phyloP scores from a whole-genome alignment of 2,797 vertebrate genomes.

The Onychomys leucogaster region DNA sequence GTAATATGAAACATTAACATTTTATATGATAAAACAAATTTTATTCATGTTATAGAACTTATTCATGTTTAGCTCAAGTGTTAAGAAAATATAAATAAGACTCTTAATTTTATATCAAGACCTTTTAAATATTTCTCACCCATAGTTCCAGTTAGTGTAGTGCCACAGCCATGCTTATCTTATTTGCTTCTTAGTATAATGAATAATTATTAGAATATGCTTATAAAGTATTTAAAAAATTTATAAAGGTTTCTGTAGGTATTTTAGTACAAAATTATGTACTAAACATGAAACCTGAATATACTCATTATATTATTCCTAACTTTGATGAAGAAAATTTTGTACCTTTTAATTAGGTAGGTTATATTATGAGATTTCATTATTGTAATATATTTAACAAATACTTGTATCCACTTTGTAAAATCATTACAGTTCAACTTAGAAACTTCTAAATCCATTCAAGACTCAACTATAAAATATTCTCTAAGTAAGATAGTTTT shows the following conservation, averaged over 20 bases:
- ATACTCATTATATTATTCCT: constrained; percentile 46
- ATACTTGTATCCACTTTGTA: constrained; percentile 38
- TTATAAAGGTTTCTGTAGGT: constrained; percentile 42
- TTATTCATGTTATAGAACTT: background rate
- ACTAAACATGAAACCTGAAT: constrained; percentile 32
- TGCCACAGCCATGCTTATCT: constrained; percentile 31
- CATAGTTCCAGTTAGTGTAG: constrained; percentile 21
- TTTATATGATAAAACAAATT: constrained; percentile 57
- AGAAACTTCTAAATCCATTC: constrained; percentile 31
- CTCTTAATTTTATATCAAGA: constrained; percentile 47
- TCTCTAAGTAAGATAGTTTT: constrained; percentile 51
- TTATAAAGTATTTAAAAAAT: constrained; percentile 47
- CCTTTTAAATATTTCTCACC: constrained; percentile 44
- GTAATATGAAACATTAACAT: constrained; percentile 55
- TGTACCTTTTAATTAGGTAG: constrained; percentile 22
- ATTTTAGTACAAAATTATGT: constrained; percentile 41
- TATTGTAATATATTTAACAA: constrained; percentile 55
- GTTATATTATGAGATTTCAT: constrained; percentile 15
- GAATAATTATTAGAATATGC: constrained; percentile 54
- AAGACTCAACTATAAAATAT: constrained; percentile 47
- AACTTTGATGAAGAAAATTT: constrained; percentile 52
- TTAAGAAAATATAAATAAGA: constrained; percentile 40
- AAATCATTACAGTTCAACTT: constrained; percentile 38
- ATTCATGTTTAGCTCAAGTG: constrained; percentile 38
- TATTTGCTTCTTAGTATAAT: constrained; percentile 63